Evolutionary conservation across 1,140 invertebrate species (phyloP), one percentile per base, ranked within the genome.

Genomic region (Dendrolimus kikuchii): DNA sequence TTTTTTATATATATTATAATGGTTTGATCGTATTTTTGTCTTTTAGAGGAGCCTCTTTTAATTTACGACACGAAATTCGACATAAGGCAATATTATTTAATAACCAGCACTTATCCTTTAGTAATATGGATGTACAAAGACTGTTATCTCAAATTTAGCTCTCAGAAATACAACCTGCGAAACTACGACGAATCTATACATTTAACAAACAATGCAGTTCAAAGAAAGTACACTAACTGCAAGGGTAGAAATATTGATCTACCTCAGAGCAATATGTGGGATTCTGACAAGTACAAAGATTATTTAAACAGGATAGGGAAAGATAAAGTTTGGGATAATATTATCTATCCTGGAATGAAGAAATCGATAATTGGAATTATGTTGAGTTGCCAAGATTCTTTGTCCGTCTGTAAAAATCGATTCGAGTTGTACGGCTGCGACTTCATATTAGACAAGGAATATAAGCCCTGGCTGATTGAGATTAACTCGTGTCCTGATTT

Each of bases 351-450:
- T 1, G 94, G 93, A 57, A 97, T 98, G 92, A 93, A 92, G 57
- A 92, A 95, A 64, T 92, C 93, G 36, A 93, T 98, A 38, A 89
- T 95, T 7, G 92, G 93, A 5, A 91, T 95, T 42, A 91, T 98
- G 77, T 78, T 97, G 9, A 89, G 87, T 55, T 91, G 94, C 38
- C 95, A 97, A 71, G 92, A 94, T 57, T 85, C 89, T 36, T 91
- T 97, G 61, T 92, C 94, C 47, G 86, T 91, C 10, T 89, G 92
- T 57, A 92, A 92, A 59, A 95, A 95, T 69, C 92, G 91, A 60
- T 98, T 97, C 81, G 96, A 98, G 79, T 77, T 98, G 9, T 98
- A 96, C 74, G 96, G 96, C 5, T 96, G 96, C 43, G 97, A 98
- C 86, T 98, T 98, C 75, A 93, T 98, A 89, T 71, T 94, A 8